A percentile compares a stretch with the other conserved stretches of the same genome.
Conservation (phyloP, 2,888 invertebrate species). For the Leptopilina drosophilae region DNA sequence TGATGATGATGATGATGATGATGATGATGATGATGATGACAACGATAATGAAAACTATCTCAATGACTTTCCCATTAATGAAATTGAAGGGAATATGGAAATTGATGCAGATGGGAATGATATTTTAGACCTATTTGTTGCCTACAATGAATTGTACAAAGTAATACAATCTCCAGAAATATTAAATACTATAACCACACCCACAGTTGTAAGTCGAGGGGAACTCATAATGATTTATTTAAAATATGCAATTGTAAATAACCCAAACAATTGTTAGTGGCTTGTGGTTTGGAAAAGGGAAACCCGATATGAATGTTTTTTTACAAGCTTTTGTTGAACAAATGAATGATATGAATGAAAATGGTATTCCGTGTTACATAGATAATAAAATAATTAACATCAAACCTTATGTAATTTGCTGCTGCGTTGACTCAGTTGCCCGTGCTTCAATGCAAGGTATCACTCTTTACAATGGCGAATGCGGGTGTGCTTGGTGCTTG, state of each 20-base stretch:
- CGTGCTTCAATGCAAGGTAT: too few relatives aligned
- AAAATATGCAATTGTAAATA: not conserved
- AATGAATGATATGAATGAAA: conserved; percentile 43
- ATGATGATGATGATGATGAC: too few relatives aligned
- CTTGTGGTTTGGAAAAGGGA: too few relatives aligned
- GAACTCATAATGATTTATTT: not conserved
- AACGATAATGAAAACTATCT: too few relatives aligned
- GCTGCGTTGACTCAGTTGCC: too few relatives aligned
- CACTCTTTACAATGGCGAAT: conserved; percentile 42
- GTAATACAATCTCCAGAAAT: not conserved
- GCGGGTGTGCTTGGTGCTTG: conserved; percentile 46
- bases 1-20: too few relatives aligned
- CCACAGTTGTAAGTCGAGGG: not conserved
- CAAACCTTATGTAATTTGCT: conserved; percentile 11
- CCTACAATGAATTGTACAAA: too few relatives aligned
- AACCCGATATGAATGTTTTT: conserved; percentile 45
- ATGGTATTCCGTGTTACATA: not conserved
- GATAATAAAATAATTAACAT: conserved; percentile 13
- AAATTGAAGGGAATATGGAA: not conserved
- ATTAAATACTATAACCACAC: not conserved
- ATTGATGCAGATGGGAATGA: not conserved
- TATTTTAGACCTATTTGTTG: not conserved
- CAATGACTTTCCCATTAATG: not conserved
- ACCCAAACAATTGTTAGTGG: conserved; percentile 22
- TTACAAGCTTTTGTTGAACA: conserved; percentile 43